Conservation (phyloP, 2,888 invertebrate species). For the Scaptomyza parva region DNA sequence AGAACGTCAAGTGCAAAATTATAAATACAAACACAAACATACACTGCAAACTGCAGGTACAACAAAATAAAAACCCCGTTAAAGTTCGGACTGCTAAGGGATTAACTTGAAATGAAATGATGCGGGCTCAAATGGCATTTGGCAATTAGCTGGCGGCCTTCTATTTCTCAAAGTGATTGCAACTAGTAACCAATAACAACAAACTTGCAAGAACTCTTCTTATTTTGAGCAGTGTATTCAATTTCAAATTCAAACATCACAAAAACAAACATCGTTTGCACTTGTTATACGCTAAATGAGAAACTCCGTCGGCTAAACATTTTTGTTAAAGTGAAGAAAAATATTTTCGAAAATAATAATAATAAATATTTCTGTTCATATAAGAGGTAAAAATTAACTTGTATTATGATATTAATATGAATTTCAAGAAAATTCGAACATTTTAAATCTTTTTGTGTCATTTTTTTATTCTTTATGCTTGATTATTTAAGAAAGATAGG, state of each 20-base stretch:
- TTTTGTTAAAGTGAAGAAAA: conserved; percentile 18
- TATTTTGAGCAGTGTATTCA: conserved; percentile 35
- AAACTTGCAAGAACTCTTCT: conserved; percentile 14
- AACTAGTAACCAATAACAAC: conserved; percentile 1
- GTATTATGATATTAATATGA: background rate
- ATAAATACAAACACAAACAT: conserved; percentile 6
- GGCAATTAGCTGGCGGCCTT: conserved; percentile 47
- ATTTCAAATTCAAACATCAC: background rate
- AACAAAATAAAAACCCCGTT: conserved; percentile 33
- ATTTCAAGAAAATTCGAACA: background rate
- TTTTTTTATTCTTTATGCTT: no score
- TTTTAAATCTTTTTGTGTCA: background rate
- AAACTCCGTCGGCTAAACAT: conserved; percentile 59
- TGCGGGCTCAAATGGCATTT: conserved; percentile 36
- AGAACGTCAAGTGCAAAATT: conserved; percentile 52
- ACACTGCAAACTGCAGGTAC: conserved; percentile 32
- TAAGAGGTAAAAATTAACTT: conserved; percentile 32
- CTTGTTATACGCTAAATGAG: conserved; percentile 22
- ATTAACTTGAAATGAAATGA: conserved; percentile 44
- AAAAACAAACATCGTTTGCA: conserved; percentile 11
- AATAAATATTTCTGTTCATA: conserved; percentile 1
- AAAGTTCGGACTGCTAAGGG: conserved; percentile 49
- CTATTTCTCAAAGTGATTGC: conserved; percentile 12
- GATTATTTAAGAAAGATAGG: no score
- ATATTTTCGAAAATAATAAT: background rate